These are phyloP conservation scores for Brachyhypopomus occidentalis DNA, from an alignment of 2,113 vertebrate genomes.

Conservation along the genomic window DNA sequence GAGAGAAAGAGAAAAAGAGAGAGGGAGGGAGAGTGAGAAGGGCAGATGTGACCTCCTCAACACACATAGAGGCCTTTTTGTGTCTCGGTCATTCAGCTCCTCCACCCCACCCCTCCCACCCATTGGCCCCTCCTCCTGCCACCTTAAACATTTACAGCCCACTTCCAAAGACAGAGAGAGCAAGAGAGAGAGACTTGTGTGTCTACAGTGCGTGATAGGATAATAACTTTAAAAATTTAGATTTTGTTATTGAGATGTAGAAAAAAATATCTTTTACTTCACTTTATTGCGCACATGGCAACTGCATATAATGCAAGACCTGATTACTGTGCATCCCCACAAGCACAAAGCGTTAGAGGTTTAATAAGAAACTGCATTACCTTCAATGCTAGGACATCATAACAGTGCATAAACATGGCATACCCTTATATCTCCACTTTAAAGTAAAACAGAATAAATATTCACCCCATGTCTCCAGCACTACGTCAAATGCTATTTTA, in stretches of 20 bases:
- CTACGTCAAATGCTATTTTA: constrained; percentile 71
- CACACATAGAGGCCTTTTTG: constrained; percentile 80
- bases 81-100: constrained; percentile 73
- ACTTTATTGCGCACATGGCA: background rate
- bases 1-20: constrained; percentile 9
- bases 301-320: constrained; percentile 59
- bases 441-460: constrained; percentile 68
- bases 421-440: constrained; percentile 70
- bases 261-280: no score
- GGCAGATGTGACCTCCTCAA: constrained; percentile 77
- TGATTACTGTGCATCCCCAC: background rate
- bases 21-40: constrained; percentile 34
- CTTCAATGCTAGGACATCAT: constrained; percentile 68
- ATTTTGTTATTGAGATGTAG: no score
- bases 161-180: constrained; percentile 54
- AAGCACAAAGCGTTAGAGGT: background rate
- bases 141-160: constrained; percentile 80
- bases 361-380: constrained; percentile 66
- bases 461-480: constrained; percentile 71
- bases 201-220: no score
- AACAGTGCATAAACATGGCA: constrained; percentile 68
- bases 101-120: constrained; percentile 65
- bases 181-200: background rate
- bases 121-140: constrained; percentile 64
- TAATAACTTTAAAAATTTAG: background rate